Evolutionary conservation across 2,888 invertebrate species (phyloP), one percentile per base, ranked within the genome.

Genomic region (Drosophila buzzatii): DNA sequence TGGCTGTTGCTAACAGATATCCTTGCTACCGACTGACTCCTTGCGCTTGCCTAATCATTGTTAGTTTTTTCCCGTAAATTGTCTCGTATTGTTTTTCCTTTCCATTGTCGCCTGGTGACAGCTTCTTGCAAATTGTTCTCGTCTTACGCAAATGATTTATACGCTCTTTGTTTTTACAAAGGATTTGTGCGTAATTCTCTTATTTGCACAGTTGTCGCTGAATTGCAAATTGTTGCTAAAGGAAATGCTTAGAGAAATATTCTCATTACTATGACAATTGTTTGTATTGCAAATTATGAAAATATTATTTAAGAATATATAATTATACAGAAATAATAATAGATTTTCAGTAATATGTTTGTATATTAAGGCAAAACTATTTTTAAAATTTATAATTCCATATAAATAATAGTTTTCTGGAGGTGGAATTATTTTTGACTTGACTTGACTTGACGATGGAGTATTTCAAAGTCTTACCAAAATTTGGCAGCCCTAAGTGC

Each of bases 61-160:
- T 82, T 79, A 79, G 85, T 82, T 77, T 81, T 82, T 83, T 68
- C 65, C 31, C 45, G 45, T 37, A 70, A 56, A 60, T 72, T 70
- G 56, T 73, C 56, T 39, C 33, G 45, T 20, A 55, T 76, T 83
- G 65, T 75, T 69, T 66, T 70, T 52, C 44, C 27, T 47, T 31
- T n/a, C 41, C 59, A 59, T 70, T 78, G 79, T 71, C 57, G 70
- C 53, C 64, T 57, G 76, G 70, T 69, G 80, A 79, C 80, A 77
- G 67, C 66, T 72, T 55, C 63, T 52, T 66, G 81, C 75, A 75
- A 77, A 81, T 80, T 77, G 70, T 73, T 10, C 57, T 64, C 57
- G 69, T 66, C 62, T 80, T 80, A 68, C 77, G 80, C 57, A 80
- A 77, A 72, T 77, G 74, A 77, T 80, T 73, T 80, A 80, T 76